Evolutionary conservation across 2,888 invertebrate genomes (phyloP), one percentile per base, ranked within the genome.

Genomic region (Melitaea athalia): DNA sequence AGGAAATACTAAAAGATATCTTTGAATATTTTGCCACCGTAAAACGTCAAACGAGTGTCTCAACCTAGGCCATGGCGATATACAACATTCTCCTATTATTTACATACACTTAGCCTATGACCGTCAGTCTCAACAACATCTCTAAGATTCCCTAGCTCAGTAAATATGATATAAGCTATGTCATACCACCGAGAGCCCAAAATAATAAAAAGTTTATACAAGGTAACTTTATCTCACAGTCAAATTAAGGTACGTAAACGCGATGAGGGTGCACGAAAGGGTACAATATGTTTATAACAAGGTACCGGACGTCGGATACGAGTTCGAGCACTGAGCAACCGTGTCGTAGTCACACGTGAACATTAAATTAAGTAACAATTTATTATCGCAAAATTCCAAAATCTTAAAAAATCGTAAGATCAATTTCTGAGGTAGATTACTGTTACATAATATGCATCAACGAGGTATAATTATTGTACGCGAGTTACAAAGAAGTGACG

Each of bases 31-130:
- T 90, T 91, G 92, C 92, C 91, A 91, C 90, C 85, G 79, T 85
- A 85, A 85, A 81, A 79, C 79, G 76, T 79, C 70, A 74, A 81
- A 84, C 81, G 81, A 79, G 78, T 88, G 92, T 91, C 78, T 91
- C 89, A 87, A 91, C 91, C 88, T 89, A 90, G 92, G 92, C 86
- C 91, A 88, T 86, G 92, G 92, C 92, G 80, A 82, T 84, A 55
- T 55, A 88, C 84, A 87, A 91, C 84, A 91, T 91, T 91, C 92
- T 87, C 91, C 91, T 92, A 92, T 84, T 92, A 92, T 92, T 90
- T 92, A 92, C 92, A 92, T 87, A 88, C 87, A 85, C 86, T 88
- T 88, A 91, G 92, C 91, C 92, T 87, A 88, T 88, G 91, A 88
- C 92, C 92, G 74, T 92, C 91, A 90, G 92, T 91, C 91, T 90